Conservation (phyloP, 2,113 vertebrate genomes). For the Xerus inauris region DNA sequence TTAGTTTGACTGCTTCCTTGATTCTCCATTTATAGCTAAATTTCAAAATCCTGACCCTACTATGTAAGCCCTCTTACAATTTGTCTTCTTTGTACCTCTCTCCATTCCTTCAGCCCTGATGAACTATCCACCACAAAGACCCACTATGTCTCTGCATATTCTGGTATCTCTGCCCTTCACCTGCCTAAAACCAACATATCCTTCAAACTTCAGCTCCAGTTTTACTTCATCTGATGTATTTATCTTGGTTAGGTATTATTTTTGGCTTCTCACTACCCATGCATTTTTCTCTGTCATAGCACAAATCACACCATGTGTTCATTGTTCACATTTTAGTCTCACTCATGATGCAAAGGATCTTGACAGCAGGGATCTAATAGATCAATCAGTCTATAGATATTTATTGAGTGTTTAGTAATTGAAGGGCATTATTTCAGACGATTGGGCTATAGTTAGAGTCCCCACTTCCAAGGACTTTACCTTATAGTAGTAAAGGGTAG, state of each 20-base stretch:
- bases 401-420: background rate
- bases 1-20: conserved; percentile 21
- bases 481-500: conserved; percentile 5
- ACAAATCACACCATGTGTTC: background rate
- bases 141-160: background rate
- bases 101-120: background rate
- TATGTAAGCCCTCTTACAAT: background rate
- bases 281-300: background rate
- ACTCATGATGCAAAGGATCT: background rate
- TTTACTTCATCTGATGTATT: background rate
- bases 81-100: rapidly evolving
- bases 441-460: background rate
- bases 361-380: background rate
- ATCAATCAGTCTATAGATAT: background rate
- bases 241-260: background rate
- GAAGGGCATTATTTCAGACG: background rate
- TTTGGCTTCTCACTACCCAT: background rate
- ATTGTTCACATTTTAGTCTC: background rate
- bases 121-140: background rate
- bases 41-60: background rate
- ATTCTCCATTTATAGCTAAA: background rate
- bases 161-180: background rate
- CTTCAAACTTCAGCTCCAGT: background rate
- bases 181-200: background rate
- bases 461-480: background rate